Conservation (phyloP, 2,888 invertebrate species). For the Synanthedon vespiformis region DNA sequence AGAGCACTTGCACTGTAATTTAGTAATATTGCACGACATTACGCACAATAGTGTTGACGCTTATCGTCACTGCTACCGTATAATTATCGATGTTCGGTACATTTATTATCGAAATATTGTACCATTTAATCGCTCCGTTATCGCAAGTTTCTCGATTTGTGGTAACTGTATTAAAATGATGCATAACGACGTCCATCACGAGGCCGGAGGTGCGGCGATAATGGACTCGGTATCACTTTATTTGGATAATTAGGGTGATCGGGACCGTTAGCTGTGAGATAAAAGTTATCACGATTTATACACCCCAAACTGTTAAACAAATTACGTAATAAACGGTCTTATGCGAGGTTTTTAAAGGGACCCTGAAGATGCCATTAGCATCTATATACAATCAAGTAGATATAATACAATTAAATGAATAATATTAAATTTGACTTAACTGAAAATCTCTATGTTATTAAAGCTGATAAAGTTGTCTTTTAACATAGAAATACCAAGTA, state of each 20-base stretch:
- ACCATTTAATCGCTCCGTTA: conserved; percentile 30
- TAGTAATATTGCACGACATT: conserved; percentile 54
- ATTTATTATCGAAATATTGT: conserved; percentile 37
- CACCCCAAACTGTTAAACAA: neutral
- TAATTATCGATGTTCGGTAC: conserved; percentile 47
- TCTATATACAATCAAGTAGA: neutral
- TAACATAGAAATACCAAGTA: no score
- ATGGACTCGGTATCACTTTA: conserved; percentile 46
- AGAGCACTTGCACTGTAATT: conserved; percentile 33
- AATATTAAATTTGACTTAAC: no score
- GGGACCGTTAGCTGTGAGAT: conserved; percentile 13
- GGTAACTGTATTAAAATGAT: conserved; percentile 46
- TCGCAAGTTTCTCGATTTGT: conserved; percentile 47
- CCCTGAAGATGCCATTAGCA: neutral
- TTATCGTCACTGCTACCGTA: conserved; percentile 47
- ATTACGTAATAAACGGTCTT: neutral
- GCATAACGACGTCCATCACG: conserved; percentile 37
- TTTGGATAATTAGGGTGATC: conserved; percentile 33
- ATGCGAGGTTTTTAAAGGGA: neutral
- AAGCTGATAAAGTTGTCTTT: no score
- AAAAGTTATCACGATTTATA: neutral
- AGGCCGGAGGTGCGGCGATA: conserved; percentile 15
- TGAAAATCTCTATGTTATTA: no score
- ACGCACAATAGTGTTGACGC: conserved; percentile 56
- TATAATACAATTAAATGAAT: no score